Conservation (phyloP, 2,888 invertebrate species). For the Apotomis capreana region DNA sequence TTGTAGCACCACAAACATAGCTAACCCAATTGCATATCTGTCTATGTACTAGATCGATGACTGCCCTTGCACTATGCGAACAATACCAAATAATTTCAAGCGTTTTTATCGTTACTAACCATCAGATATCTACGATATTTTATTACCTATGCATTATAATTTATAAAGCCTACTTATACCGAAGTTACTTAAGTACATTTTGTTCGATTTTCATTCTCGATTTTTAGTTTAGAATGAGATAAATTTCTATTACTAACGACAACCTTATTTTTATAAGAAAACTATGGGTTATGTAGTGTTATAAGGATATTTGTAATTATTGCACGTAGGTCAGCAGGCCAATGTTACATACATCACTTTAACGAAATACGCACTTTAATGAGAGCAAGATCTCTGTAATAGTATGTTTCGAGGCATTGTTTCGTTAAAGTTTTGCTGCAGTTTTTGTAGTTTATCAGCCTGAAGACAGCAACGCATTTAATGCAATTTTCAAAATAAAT, state of each 20-base stretch:
- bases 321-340: slow-evolving; percentile 45
- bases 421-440: slow-evolving; percentile 16
- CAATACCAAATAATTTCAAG: slow-evolving; percentile 74
- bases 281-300: slow-evolving; percentile 53
- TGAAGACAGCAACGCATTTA: slow-evolving; percentile 50
- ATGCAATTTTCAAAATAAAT: slow-evolving; percentile 47
- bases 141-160: slow-evolving; percentile 79
- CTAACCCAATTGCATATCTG: slow-evolving; percentile 20
- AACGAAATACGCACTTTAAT: slow-evolving; percentile 5
- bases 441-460: slow-evolving; percentile 19
- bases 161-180: slow-evolving; percentile 82
- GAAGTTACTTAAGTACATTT: slow-evolving; percentile 82
- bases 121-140: slow-evolving; percentile 74
- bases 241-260: slow-evolving; percentile 74
- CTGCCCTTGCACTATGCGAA: slow-evolving; percentile 53
- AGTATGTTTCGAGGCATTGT: neutral
- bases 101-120: slow-evolving; percentile 76
- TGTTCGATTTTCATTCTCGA: slow-evolving; percentile 77
- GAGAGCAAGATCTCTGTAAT: neutral
- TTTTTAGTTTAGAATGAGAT: slow-evolving; percentile 71
- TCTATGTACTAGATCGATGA: slow-evolving; percentile 22
- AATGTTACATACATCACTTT: neutral
- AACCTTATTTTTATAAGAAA: slow-evolving; percentile 72
- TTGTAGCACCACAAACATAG: slow-evolving; percentile 26
- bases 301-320: slow-evolving; percentile 54